Base-by-base conservation (phyloP, 2,888 invertebrate genomes). In the Erynnis tages region DNA sequence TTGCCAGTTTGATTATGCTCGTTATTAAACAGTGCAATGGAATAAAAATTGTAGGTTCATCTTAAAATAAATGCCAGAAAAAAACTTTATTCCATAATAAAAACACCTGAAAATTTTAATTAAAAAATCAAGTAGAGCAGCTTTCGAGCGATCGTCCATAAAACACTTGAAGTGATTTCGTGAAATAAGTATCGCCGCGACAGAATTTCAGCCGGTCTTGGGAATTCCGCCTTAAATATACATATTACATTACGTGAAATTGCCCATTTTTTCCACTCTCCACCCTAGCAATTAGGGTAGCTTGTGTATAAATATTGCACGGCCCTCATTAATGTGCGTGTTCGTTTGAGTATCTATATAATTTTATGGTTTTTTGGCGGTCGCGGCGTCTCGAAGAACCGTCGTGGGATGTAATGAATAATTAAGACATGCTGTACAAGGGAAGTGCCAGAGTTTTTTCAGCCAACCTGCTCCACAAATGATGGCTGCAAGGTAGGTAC, bases 241-340 rank as follows among this genome's bases (percentile, higher is more conserved):
- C 88, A 87, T 88, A 89, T 89, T 87, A 88, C 85, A 89, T 89
- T 88, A 88, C 88, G 88, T 86, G 83, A 86, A 89, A 90, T 90
- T 90, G 89, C 85, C 90, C 88, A 88, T 89, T 90, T 90, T 90
- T 89, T 88, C 84, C 89, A 87, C 89, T 89, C 88, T 87, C 89
- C 88, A 85, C 90, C 90, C 90, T 79, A 84, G 82, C 90, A 89
- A 90, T 90, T 90, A 90, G 88, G 89, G 86, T 81, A 74, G 80
- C 79, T 82, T 81, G 84, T 84, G 86, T 87, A 90, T 90, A 89
- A 89, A 90, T 89, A 90, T 89, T 90, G 87, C 85, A 90, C 81
- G 80, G 82, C 72, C 71, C 84, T 85, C 87, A 86, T 88, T 88
- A 89, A 87, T 80, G 87, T 85, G 84, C 83, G 81, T 84, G 86